Evolutionary conservation across 2,113 vertebrate species (phyloP).

Genomic region (Antennarius striatus): DNA sequence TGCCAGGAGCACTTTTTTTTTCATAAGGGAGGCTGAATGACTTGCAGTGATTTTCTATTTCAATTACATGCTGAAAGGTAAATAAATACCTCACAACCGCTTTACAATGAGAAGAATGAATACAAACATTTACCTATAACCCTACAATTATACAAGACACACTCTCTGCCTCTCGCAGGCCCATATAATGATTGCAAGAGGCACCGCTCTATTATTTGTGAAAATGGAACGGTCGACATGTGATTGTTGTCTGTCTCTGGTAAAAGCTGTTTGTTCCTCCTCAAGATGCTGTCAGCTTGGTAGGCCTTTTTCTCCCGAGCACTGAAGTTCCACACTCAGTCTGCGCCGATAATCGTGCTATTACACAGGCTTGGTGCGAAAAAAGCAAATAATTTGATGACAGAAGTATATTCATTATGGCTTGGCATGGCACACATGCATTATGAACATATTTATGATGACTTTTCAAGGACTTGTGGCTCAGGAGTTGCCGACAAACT

Average conservation of each 20-base stretch:
- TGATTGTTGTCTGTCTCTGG: conserved; percentile 61
- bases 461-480: background rate
- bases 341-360: conserved; percentile 20
- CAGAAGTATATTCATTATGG: background rate
- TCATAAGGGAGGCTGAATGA: conserved; percentile 37
- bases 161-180: conserved; percentile 29
- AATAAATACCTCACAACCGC: conserved; percentile 68
- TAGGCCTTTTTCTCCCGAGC: conserved; percentile 21
- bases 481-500: background rate
- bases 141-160: conserved; percentile 66
- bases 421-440: background rate
- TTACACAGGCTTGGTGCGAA: conserved; percentile 17
- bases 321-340: conserved; percentile 22
- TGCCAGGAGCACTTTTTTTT: conserved; percentile 27
- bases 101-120: conserved; percentile 64
- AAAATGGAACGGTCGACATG: conserved; percentile 63
- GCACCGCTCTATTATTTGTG: conserved; percentile 64
- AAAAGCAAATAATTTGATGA: background rate
- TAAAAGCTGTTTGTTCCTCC: conserved; percentile 43
- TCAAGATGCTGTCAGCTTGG: conserved; percentile 37
- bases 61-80: conserved; percentile 73
- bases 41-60: conserved; percentile 73
- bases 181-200: conserved; percentile 54
- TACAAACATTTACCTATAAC: conserved; percentile 65
- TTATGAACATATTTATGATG: background rate